Evolutionary conservation across 2,113 vertebrate genomes (phyloP), one percentile per base, ranked within the genome.

Genomic region (Stictonetta naevosa): DNA sequence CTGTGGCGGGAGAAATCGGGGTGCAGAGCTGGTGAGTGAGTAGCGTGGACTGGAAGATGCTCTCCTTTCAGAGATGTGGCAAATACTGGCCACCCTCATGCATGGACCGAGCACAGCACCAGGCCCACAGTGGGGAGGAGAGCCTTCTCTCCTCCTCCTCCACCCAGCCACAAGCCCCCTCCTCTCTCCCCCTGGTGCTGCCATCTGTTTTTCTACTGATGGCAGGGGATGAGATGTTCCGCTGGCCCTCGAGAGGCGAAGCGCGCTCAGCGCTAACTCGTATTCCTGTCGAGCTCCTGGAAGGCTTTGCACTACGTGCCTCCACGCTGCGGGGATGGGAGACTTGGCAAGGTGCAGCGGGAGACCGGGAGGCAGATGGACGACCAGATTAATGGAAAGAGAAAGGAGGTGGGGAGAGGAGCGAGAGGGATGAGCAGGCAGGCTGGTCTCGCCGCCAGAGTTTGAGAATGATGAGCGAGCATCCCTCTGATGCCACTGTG

Each of bases 191-290:
- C 59, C 33, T 22, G 16, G 44, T 71, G 50, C 86, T 46, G 68
- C 97, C 97, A 97, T 97, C 97, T 98, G 97, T 95, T 98, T 98
- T 98, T 95, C 93, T 97, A 88, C 95, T 97, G 94, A 97, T 96
- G 97, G 96, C 96, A 96, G 90, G 68, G 94, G 94, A 97, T 82
- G 86, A 97, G 97, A 97, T 97, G 95, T 97, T 97, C 95, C 69
- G 5, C 82, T 96, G 96, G 97, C 97, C 74, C 63, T 67, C 1
- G 5, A 34, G 44, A 63, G 60, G 81, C 28, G 2, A 90, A 96
- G 95, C 2, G 10, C 12, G 9, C 90, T 97, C 67, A 0, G 79
- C 1, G 4, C 94, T 96, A 95, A 93, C 92, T 88, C 7, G 71
- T 94, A 93, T 96, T 92, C 96, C 96, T 90, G 72, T 86, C 9